Evolutionary conservation across 2,888 invertebrate species (phyloP).

Genomic region (Drosophila stalkeri): DNA sequence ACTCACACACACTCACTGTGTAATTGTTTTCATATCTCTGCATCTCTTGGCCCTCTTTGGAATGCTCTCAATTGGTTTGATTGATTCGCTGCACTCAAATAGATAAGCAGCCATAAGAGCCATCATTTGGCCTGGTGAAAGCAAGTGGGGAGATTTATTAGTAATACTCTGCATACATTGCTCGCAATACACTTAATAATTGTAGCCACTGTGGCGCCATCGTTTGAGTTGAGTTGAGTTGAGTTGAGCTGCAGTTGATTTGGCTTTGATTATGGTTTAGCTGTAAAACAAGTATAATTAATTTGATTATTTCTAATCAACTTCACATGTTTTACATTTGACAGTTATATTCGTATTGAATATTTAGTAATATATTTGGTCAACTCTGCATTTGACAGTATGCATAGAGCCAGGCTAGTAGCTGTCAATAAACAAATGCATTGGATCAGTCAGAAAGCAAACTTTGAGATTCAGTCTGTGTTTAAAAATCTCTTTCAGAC

Average conservation of each 20-base stretch:
- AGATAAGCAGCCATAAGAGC: slow-evolving; percentile 48
- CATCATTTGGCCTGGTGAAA: slow-evolving; percentile 44
- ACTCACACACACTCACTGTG: slow-evolving; percentile 12
- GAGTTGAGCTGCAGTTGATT: background rate
- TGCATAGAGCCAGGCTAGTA: background rate
- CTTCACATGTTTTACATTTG: background rate
- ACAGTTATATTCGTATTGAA: background rate
- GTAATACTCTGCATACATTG: slow-evolving; percentile 41
- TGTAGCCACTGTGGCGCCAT: slow-evolving; percentile 4
- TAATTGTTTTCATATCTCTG: slow-evolving; percentile 45
- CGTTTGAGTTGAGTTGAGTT: background rate
- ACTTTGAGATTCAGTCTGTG: background rate
- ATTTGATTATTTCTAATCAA: background rate
- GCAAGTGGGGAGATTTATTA: slow-evolving; percentile 62
- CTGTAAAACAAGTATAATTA: background rate
- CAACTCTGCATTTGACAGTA: background rate
- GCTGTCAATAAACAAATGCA: background rate
- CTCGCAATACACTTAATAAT: slow-evolving; percentile 11
- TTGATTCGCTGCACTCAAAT: slow-evolving; percentile 74
- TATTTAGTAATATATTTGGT: background rate
- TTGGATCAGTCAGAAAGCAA: background rate
- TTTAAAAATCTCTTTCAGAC: too few species aligned
- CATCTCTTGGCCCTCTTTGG: slow-evolving; percentile 28
- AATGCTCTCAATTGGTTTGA: slow-evolving; percentile 54
- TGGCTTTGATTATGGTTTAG: slow-evolving; percentile 6